Conservation (phyloP, 2,113 vertebrate species). For the Coreoperca whiteheadi region DNA sequence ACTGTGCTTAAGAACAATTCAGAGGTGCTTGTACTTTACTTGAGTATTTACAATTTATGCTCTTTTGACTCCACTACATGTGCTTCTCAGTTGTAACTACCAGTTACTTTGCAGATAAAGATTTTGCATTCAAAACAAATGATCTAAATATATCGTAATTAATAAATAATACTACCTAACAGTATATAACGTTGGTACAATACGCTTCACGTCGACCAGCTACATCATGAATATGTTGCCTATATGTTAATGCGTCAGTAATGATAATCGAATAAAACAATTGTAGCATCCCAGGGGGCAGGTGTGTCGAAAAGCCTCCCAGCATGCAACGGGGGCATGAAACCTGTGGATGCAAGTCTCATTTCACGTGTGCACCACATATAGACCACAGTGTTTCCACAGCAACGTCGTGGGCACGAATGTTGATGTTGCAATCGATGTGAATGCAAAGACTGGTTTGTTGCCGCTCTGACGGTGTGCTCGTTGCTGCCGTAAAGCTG, state of each 20-base stretch:
- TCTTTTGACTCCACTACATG: background rate
- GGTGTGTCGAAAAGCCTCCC: background rate
- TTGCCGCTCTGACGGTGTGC: background rate
- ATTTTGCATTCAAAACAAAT: background rate
- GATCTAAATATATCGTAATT: background rate
- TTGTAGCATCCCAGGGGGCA: background rate
- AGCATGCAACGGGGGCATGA: background rate
- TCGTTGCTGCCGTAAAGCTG: background rate
- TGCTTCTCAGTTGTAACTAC: background rate
- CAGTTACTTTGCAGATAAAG: background rate
- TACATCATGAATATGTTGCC: background rate
- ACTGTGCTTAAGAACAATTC: background rate
- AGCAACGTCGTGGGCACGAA: background rate
- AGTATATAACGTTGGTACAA: background rate
- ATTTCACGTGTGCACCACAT: background rate
- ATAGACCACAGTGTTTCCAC: background rate
- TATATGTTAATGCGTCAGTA: background rate
- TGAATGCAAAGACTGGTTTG: background rate
- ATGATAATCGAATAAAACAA: background rate
- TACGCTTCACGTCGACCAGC: background rate
- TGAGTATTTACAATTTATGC: background rate
- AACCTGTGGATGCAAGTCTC: constrained; percentile 6
- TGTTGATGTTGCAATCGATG: too few relatives aligned
- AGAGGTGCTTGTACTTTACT: background rate
- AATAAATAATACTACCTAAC: background rate